These are phyloP conservation scores for Noctua pronuba DNA, from an alignment of 2,888 invertebrate species.

Conservation along the genomic window DNA sequence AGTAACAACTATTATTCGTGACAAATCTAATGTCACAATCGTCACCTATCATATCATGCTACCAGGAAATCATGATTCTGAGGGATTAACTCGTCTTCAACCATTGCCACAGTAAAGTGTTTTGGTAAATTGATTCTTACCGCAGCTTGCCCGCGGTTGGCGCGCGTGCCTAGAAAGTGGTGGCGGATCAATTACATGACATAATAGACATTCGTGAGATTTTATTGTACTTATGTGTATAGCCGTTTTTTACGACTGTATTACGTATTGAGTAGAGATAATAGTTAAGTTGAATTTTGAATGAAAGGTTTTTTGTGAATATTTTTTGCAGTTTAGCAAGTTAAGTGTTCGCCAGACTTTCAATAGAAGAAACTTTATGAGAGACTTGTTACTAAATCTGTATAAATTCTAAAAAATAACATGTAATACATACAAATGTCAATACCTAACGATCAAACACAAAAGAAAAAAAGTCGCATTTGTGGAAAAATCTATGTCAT, in stretches of 20 bases:
- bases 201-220: slow-evolving; percentile 60
- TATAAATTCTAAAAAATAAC: not conserved
- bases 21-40: slow-evolving; percentile 59
- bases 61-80: slow-evolving; percentile 63
- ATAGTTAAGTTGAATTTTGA: slow-evolving; percentile 31
- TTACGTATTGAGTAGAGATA: slow-evolving; percentile 58
- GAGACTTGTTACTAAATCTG: not conserved
- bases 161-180: slow-evolving; percentile 64
- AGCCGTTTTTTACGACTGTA: slow-evolving; percentile 43
- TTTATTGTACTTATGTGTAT: slow-evolving; percentile 53
- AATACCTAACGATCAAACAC: not conserved
- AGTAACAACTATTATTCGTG: slow-evolving; percentile 54
- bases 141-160: slow-evolving; percentile 43
- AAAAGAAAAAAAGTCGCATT: not conserved
- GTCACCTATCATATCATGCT: slow-evolving; percentile 51
- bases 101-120: slow-evolving; percentile 50
- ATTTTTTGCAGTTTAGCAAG: slow-evolving; percentile 1
- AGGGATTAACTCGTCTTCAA: slow-evolving; percentile 52
- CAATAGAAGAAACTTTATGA: slow-evolving; percentile 6
- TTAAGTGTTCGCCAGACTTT: not conserved
- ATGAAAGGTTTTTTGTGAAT: slow-evolving; percentile 6
- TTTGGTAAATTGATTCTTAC: slow-evolving; percentile 63
- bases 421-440: not conserved
- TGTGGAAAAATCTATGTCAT: too few species aligned
- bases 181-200: slow-evolving; percentile 62